These are phyloP conservation scores for Pangasius sanitwongsei DNA, from an alignment of 2,797 vertebrate species.

Conservation along the genomic window DNA sequence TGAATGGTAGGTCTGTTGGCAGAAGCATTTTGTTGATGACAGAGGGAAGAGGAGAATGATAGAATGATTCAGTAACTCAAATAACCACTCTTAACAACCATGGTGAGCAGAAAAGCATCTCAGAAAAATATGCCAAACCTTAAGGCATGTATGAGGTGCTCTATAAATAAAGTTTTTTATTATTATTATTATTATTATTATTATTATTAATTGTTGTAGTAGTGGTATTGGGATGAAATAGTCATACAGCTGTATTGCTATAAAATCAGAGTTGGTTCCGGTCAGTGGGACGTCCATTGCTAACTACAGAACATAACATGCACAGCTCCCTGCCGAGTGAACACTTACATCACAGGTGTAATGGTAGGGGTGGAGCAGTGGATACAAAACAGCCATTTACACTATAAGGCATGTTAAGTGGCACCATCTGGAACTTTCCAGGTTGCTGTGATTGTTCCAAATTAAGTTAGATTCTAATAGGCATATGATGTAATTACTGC, in stretches of 20 bases:
- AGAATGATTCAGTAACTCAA: background rate
- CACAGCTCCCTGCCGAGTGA: slow-evolving; percentile 16
- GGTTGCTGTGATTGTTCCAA: background rate
- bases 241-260: background rate
- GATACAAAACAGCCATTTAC: slow-evolving; percentile 28
- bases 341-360: slow-evolving; percentile 24
- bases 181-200: background rate
- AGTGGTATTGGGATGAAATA: background rate
- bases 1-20: background rate
- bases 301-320: background rate
- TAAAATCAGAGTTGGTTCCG: background rate
- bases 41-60: background rate
- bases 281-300: background rate
- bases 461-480: slow-evolving; percentile 11
- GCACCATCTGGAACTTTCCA: background rate
- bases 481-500: background rate
- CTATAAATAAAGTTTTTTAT: background rate
- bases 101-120: background rate
- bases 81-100: background rate
- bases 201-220: background rate
- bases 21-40: background rate
- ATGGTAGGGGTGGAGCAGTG: slow-evolving; percentile 15
- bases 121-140: background rate
- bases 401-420: background rate
- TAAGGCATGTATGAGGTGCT: background rate